Percentiles rank a stretch among this genome's conserved stretches.
Conservation (phyloP, 2,888 invertebrate species). For the Himalopsyche kuldschensis region DNA sequence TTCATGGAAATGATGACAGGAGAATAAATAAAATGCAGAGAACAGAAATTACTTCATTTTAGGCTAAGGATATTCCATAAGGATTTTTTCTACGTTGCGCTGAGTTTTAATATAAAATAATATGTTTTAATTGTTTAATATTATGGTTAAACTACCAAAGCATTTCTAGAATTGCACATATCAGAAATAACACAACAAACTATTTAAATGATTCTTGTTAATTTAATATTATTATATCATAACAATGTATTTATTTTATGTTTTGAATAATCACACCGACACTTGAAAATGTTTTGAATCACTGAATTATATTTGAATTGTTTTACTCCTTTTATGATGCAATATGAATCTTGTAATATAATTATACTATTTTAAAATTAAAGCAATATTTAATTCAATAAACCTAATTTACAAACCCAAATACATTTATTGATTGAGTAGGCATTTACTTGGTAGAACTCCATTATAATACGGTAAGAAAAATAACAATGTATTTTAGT, state of each 20-base stretch:
- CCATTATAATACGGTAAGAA: too few species aligned
- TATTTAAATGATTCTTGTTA: not conserved
- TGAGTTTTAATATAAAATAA: slow-evolving; percentile 20
- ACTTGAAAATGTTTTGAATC: not conserved
- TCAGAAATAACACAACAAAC: not conserved
- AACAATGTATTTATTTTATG: not conserved
- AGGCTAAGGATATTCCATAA: slow-evolving; percentile 26
- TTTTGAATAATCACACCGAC: not conserved
- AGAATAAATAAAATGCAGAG: slow-evolving; percentile 62
- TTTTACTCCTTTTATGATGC: not conserved
- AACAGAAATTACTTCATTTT: slow-evolving; percentile 8
- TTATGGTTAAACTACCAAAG: not conserved
- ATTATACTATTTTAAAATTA: not conserved
- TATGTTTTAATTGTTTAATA: slow-evolving; percentile 1
- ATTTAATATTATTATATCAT: not conserved
- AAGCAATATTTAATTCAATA: not conserved
- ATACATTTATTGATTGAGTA: too few species aligned
- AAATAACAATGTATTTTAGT: too few species aligned
- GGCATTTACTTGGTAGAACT: too few species aligned
- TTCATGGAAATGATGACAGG: slow-evolving; percentile 97
- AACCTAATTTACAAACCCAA: not conserved
- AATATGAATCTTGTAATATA: not conserved
- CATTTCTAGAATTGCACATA: slow-evolving; percentile 1
- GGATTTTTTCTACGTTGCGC: slow-evolving; percentile 24
- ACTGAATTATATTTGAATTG: not conserved